Conservation (phyloP, 2,888 invertebrate species). For the Silvanus unidentatus region DNA sequence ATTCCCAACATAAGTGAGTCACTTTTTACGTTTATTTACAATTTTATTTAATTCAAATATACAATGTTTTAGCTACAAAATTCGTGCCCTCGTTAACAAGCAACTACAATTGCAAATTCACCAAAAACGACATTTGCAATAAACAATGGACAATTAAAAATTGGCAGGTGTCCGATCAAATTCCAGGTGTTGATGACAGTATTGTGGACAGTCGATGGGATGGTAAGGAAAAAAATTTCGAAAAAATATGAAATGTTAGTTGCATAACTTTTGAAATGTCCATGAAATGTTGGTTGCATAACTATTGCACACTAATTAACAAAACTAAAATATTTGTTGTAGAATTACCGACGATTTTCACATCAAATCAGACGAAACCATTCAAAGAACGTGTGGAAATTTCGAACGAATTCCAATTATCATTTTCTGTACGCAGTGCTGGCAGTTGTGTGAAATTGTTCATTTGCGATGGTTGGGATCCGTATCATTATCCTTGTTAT, state of each 20-base stretch:
- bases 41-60: not conserved
- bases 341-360: conserved; percentile 35
- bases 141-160: conserved; percentile 32
- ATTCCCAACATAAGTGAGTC: conserved; percentile 34
- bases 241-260: no score
- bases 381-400: conserved; percentile 30
- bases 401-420: conserved; percentile 12
- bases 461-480: conserved; percentile 37
- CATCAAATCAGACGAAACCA: conserved; percentile 30
- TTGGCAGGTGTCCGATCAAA: conserved; percentile 34
- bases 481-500: conserved; percentile 36
- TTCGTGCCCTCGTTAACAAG: conserved; percentile 33
- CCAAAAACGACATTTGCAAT: conserved; percentile 30
- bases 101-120: conserved; percentile 37
- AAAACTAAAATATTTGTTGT: no score
- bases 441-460: conserved; percentile 32
- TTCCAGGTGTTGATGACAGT: conserved; percentile 30
- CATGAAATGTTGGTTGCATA: no score
- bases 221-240: conserved; percentile 33
- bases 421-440: conserved; percentile 34
- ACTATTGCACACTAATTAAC: no score
- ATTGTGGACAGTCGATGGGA: conserved; percentile 39
- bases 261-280: no score
- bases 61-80: conserved; percentile 31
- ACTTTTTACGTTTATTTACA: not conserved